Evolutionary conservation across 2,113 vertebrate species (phyloP), one percentile per base, ranked within the genome.

Genomic region (Channa maculata): DNA sequence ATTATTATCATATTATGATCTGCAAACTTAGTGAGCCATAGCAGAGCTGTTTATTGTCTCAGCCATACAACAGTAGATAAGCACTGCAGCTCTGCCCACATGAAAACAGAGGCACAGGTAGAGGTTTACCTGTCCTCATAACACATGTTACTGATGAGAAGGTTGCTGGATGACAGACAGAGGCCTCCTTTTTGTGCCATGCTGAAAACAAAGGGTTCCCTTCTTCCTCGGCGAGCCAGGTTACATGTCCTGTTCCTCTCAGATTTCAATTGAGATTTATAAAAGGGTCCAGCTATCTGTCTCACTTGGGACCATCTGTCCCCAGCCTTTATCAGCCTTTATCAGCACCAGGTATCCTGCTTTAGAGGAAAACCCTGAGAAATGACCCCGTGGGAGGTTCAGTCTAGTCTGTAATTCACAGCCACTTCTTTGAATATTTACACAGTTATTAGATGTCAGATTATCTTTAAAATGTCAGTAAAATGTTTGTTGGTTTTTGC

Each of bases 161-260:
- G 53, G 44, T 4, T 14, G 15, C 49, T 49, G 55, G 4, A 60
- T 1, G 0, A 50, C 65, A 77, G 63, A 80, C 62, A 86, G 54
- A 24, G 15, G 65, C 49, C 52, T 75, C 82, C 86, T 83, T 91
- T 82, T 88, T 70, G 60, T 59, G 24, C 65, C 64, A 59, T 33
- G 38, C 49, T 62, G 61, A 80, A 65, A 85, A 89, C 90, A 92
- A 89, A 24, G 77, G 90, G 70, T 59, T 71, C 72, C 67, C 77
- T 86, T 92, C 67, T 79, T 39, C 62, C 53, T 62, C 55, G 71
- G 71, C 4, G 58, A 75, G 64, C 52, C 53, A 13, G 84, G 76
- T 84, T 78, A 83, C 53, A 83, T 86, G 72, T 81, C 77, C 58
- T 5, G 8, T 79, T 87, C 66, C 72, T 60, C 64, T 80, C 62